These are phyloP conservation scores for Merluccius polli DNA, from an alignment of 2,797 vertebrate species.

Conservation along the genomic window DNA sequence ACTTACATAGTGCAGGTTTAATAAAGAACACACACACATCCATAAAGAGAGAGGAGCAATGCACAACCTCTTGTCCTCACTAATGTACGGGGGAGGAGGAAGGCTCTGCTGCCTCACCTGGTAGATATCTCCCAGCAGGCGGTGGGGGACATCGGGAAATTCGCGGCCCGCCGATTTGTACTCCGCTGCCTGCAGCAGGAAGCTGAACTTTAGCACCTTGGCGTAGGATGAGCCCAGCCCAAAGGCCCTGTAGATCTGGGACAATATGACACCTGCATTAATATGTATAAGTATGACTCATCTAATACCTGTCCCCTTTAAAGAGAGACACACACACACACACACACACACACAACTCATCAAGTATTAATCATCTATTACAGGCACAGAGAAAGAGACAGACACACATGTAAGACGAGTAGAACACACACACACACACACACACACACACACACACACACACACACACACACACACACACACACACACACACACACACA, in stretches of 20 bases:
- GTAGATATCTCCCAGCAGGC: constrained; percentile 65
- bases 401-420: background rate
- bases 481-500: background rate
- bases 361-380: too few relatives aligned
- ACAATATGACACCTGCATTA: background rate
- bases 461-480: too few relatives aligned
- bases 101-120: constrained; percentile 35
- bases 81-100: background rate
- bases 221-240: constrained; percentile 67
- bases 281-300: background rate
- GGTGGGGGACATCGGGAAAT: constrained; percentile 58
- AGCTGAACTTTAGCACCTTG: constrained; percentile 67
- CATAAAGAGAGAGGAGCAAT: background rate
- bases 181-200: constrained; percentile 57
- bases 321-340: background rate
- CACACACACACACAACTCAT: background rate
- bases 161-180: constrained; percentile 34
- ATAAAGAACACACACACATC: background rate
- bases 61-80: too few relatives aligned
- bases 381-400: background rate
- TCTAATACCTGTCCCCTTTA: background rate
- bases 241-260: constrained; percentile 66
- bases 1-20: background rate
- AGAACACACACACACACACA: background rate
- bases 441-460: background rate